A percentile compares a stretch with the other conserved stretches of the same genome.
These are phyloP conservation scores for Portunus trituberculatus DNA, from an alignment of 1,140 invertebrate species.

Conservation along the genomic window DNA sequence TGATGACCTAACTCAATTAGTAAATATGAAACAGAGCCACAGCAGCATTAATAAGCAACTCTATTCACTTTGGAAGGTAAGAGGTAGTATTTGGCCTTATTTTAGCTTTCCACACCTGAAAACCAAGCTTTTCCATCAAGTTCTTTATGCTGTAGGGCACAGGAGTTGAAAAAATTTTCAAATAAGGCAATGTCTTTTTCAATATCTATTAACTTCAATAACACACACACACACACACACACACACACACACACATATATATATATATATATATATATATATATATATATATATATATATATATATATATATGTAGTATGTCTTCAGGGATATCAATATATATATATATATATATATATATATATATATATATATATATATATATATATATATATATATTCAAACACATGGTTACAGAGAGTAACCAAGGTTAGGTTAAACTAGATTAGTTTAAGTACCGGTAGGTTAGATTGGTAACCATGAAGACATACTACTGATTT, in stretches of 20 bases:
- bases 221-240: not conserved
- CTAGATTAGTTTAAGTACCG: too few species aligned
- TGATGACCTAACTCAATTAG: not conserved
- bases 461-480: too few species aligned
- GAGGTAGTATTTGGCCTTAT: too few species aligned
- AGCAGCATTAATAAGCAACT: not conserved
- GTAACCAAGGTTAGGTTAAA: too few species aligned
- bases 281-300: constrained; percentile 26
- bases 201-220: too few species aligned
- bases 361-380: not conserved
- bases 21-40: not conserved
- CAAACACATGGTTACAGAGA: too few species aligned
- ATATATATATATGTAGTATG: not conserved
- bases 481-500: too few species aligned
- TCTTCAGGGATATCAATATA: not conserved
- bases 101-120: not conserved
- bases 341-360: constrained; percentile 25
- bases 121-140: not conserved
- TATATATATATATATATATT: too few species aligned
- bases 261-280: constrained; percentile 9
- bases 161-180: not conserved
- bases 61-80: not conserved
- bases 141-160: not conserved
- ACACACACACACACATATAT: not conserved
- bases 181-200: not conserved